These are phyloP conservation scores for Tyrannus savana DNA, from an alignment of 2,113 vertebrate genomes.

Conservation along the genomic window DNA sequence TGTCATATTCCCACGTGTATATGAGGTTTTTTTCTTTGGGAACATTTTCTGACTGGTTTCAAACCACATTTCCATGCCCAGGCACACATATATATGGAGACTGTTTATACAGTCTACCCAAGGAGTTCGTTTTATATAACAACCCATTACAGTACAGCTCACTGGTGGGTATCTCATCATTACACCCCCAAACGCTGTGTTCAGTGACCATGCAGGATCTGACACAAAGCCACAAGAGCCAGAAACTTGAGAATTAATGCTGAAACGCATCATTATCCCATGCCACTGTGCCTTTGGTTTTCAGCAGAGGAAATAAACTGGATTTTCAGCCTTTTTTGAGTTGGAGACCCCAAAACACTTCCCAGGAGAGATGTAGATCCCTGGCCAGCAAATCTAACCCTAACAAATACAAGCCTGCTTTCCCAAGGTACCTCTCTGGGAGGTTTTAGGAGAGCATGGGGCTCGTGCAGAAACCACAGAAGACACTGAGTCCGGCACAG, in stretches of 20 bases:
- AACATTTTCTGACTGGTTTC: conserved; percentile 53
- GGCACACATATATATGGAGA: conserved; percentile 6
- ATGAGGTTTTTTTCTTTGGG: conserved; percentile 39
- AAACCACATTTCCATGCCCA: conserved; percentile 47
- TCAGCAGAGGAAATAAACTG: background rate
- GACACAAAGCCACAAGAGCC: conserved; percentile 59
- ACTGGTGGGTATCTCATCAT: conserved; percentile 43
- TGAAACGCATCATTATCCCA: conserved; percentile 42
- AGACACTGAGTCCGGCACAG: background rate
- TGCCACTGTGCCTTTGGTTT: background rate
- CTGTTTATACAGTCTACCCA: conserved; percentile 49
- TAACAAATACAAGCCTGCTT: background rate
- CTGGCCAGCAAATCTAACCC: background rate
- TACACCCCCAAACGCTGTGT: conserved; percentile 24
- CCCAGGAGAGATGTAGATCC: background rate
- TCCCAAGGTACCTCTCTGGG: background rate
- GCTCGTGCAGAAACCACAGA: background rate
- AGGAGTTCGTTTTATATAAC: conserved; percentile 40
- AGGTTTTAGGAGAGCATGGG: background rate
- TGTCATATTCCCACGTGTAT: conserved; percentile 58
- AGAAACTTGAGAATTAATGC: conserved; percentile 36
- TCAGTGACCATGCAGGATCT: conserved; percentile 32
- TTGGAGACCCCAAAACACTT: conserved; percentile 6
- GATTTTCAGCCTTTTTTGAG: conserved; percentile 8
- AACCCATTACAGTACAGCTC: conserved; percentile 4